A percentile compares a stretch with the other conserved stretches of the same genome.
phyloP scores from a whole-genome alignment of 2,113 vertebrate genomes.

The Tursiops truncatus region DNA sequence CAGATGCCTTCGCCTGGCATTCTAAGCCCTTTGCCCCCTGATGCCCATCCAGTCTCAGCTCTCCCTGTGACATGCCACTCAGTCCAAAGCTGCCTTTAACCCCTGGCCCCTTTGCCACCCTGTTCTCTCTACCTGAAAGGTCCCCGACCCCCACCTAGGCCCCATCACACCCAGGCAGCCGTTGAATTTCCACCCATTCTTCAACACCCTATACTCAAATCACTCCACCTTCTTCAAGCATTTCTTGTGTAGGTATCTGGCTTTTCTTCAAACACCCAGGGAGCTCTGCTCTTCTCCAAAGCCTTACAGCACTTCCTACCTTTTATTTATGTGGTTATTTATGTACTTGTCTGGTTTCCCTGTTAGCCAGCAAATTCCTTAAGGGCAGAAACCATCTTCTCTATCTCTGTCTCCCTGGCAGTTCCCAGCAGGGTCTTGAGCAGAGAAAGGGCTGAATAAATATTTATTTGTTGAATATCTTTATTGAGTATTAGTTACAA shows the following conservation, averaged over 20 bases:
- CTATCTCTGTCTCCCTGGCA: constrained; percentile 51
- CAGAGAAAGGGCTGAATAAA: constrained; percentile 55
- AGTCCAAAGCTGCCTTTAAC: not conserved
- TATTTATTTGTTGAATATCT: constrained; percentile 53
- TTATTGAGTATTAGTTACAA: not conserved
- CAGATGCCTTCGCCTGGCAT: not conserved
- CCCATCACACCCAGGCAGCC: not conserved
- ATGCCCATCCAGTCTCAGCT: not conserved
- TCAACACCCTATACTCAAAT: accelerated
- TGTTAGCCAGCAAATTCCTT: constrained; percentile 62
- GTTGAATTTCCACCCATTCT: not conserved
- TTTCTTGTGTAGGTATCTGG: not conserved
- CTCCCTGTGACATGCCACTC: not conserved
- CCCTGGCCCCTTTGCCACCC: no score
- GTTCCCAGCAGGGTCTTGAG: constrained; percentile 59
- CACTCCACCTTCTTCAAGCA: accelerated
- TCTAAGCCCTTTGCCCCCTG: not conserved
- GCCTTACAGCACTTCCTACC: constrained; percentile 14
- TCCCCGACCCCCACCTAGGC: not conserved
- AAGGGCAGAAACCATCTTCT: constrained; percentile 59
- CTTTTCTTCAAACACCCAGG: not conserved
- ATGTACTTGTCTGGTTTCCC: constrained; percentile 58
- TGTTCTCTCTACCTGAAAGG: not conserved
- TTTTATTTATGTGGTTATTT: constrained; percentile 56
- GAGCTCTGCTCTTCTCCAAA: not conserved